Evolutionary conservation across 23 tunicate genomes (phyloP), one percentile per base, ranked within the genome.

Genomic region (Ascidia mentula): DNA sequence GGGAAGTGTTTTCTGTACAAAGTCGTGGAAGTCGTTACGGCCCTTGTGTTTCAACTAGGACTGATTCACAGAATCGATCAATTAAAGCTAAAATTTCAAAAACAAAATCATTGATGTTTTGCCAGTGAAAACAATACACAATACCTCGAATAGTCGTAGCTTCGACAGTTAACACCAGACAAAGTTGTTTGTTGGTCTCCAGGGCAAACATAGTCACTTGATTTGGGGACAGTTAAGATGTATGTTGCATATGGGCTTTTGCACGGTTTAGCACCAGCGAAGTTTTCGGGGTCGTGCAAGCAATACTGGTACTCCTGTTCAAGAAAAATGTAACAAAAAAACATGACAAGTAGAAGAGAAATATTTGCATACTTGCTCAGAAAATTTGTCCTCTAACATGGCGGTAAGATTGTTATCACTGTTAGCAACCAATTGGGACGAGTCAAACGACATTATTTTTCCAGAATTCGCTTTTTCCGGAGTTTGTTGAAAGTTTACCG

Each of bases 391-490:
- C n/a, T 75, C 79, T 6, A 35, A 18, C 7, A 75, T 17, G 6
- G 79, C 36, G 1, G 53, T 4, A 5, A 75, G 6, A 32, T n/a
- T n/a, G n/a, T n/a, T n/a, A n/a, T n/a, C n/a, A n/a, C n/a, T n/a
- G n/a, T n/a, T n/a, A n/a, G n/a, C n/a, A n/a, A n/a, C n/a, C n/a
- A 30, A 39, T 3, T 36, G 6, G 17, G 53, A 20, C 7, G 34
- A 35, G 37, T 75, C 79, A 39, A 75, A 75, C 1, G 79, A 30
- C 53, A 75, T 37, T 5, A 75, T 36, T 38, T n/a, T 38, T 20
- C 79, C 79, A 8, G n/a, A 46, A 36, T 75, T 31, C 1, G 30
- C 38, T 3, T 75, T 32, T 75, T 75, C 79, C 22, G 79, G 79
- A 8, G 79, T 75, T 75, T 75, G 79, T 32, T 75, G 79, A 28